A percentile compares a stretch with the other conserved stretches of the same genome.
Evolutionary conservation across 2,113 vertebrate species (phyloP).

Genomic region (Mustela nigripes): DNA sequence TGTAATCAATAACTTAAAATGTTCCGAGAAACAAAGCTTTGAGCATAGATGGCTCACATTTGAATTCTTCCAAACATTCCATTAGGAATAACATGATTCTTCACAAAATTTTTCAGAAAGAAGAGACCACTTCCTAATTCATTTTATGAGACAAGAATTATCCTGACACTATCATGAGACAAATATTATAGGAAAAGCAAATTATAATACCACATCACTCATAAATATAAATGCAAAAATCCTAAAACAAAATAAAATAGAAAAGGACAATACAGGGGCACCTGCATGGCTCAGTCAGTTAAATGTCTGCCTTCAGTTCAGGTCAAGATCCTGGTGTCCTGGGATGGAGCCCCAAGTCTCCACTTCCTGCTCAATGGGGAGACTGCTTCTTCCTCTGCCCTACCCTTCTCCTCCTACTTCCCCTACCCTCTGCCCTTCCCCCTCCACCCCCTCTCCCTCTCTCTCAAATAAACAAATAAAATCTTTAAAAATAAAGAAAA

Average conservation of each 20-base stretch:
- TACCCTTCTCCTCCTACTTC: background rate
- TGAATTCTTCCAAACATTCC: background rate
- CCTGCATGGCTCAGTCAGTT: background rate
- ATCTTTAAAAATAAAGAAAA: background rate
- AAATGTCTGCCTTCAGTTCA: background rate
- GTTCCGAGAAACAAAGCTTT: background rate
- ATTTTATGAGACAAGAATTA: background rate
- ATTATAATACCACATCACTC: background rate
- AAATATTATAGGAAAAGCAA: background rate
- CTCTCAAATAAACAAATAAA: background rate
- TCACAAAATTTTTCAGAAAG: background rate
- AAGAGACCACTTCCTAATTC: background rate
- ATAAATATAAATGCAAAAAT: background rate
- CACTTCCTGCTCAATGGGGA: background rate
- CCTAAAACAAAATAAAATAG: background rate
- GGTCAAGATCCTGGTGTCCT: background rate
- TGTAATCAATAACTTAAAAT: background rate
- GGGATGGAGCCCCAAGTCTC: background rate
- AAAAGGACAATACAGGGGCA: background rate
- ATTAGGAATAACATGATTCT: background rate
- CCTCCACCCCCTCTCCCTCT: background rate
- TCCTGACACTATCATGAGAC: background rate
- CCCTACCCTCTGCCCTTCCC: background rate
- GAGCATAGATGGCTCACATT: background rate
- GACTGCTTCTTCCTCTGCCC: background rate